phyloP scores from a whole-genome alignment of 2,797 vertebrate genomes.

The Lagorchestes hirsutus region DNA sequence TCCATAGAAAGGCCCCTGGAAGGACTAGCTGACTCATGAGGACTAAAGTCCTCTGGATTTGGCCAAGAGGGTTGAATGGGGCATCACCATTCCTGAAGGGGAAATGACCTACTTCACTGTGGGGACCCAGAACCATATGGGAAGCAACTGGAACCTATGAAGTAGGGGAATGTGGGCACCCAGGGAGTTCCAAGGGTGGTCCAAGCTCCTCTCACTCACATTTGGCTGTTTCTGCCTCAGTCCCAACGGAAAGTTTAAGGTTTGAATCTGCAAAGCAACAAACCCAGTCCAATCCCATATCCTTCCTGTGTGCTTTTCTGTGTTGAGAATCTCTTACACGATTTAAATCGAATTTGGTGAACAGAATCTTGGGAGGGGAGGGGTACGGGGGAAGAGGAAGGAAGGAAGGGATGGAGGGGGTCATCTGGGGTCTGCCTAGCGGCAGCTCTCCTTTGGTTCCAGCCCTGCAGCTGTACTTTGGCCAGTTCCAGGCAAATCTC shows the following conservation, averaged over 20 bases:
- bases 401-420: not conserved
- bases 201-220: not conserved
- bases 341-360: not conserved
- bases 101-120: not conserved
- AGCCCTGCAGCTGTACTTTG: not conserved
- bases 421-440: not conserved
- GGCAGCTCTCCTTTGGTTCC: not conserved
- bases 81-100: not conserved
- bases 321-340: not conserved
- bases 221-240: not conserved
- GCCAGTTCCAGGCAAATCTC: not conserved
- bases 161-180: no score
- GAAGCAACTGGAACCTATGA: not conserved
- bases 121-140: not conserved
- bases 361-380: not conserved
- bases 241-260: not conserved
- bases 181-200: not conserved
- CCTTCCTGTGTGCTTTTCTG: not conserved
- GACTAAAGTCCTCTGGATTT: not conserved
- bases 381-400: not conserved
- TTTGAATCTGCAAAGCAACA: not conserved
- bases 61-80: not conserved
- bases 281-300: not conserved
- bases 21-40: not conserved
- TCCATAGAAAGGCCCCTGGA: not conserved